Evolutionary conservation across 2,888 invertebrate species (phyloP).

Genomic region (Yponomeuta sedellus): DNA sequence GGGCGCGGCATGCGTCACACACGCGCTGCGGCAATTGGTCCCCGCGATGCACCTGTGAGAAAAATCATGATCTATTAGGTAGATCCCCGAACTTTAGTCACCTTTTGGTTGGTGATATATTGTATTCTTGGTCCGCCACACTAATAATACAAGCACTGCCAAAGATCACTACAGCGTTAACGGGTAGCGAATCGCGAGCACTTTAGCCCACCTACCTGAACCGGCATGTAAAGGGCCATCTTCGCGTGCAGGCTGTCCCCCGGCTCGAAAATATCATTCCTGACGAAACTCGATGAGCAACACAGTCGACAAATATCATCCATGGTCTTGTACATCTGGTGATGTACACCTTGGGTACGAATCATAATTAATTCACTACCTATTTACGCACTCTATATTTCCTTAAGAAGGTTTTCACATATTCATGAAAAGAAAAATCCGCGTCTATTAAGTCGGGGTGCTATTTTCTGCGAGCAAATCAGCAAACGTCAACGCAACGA

Average conservation of each 20-base stretch:
- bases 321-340: conserved; percentile 33
- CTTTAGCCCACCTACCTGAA: conserved; percentile 75
- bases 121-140: too few species aligned
- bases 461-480: too few species aligned
- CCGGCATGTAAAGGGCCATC: conserved; percentile 83
- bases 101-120: too few species aligned
- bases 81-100: too few species aligned
- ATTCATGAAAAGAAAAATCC: background rate
- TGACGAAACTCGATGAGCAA: conserved; percentile 73
- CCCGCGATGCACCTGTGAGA: conserved; percentile 67
- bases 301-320: conserved; percentile 64
- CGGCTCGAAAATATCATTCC: conserved; percentile 82
- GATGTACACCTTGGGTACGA: background rate
- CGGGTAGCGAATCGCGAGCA: background rate
- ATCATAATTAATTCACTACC: background rate
- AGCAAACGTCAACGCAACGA: too few species aligned
- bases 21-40: conserved; percentile 83
- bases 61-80: background rate
- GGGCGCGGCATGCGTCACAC: conserved; percentile 82
- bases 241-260: conserved; percentile 81
- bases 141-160: too few species aligned
- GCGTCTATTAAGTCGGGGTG: too few species aligned
- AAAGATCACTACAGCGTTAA: too few species aligned
- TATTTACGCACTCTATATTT: background rate
- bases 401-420: background rate